Evolutionary conservation across 2,113 vertebrate genomes (phyloP).

Genomic region (Todiramphus saurophagus): DNA sequence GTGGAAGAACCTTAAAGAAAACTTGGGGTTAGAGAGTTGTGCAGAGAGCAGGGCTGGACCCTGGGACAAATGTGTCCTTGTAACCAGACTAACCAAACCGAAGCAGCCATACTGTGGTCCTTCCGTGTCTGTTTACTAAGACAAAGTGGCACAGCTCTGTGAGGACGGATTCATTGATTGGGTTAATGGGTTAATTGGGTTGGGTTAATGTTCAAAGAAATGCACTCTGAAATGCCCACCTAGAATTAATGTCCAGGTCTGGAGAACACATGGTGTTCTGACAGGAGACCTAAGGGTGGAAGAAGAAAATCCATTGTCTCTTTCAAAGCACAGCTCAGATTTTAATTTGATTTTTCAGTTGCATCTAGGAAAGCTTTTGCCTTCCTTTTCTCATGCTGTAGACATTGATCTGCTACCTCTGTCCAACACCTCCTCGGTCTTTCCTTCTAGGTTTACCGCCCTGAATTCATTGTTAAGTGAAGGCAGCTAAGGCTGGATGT

Average conservation of each 20-base stretch:
- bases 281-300: not conserved
- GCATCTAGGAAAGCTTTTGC: not conserved
- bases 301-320: not conserved
- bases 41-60: not conserved
- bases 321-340: not conserved
- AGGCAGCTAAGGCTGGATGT: slow-evolving; percentile 82
- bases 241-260: not conserved
- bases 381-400: not conserved
- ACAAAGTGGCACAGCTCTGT: not conserved
- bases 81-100: not conserved
- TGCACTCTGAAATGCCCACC: not conserved
- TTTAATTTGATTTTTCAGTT: not conserved
- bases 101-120: not conserved
- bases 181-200: no score
- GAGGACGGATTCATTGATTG: not conserved
- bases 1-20: not conserved
- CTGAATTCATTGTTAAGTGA: slow-evolving; percentile 82
- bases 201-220: not conserved
- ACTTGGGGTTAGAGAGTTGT: not conserved
- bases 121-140: accelerated
- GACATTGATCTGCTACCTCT: not conserved
- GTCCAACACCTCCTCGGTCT: not conserved
- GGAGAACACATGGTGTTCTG: not conserved
- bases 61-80: not conserved
- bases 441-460: slow-evolving; percentile 74